These are phyloP conservation scores for Rhinopomastus cyanomelas DNA, from an alignment of 2,113 vertebrate species.

Conservation along the genomic window DNA sequence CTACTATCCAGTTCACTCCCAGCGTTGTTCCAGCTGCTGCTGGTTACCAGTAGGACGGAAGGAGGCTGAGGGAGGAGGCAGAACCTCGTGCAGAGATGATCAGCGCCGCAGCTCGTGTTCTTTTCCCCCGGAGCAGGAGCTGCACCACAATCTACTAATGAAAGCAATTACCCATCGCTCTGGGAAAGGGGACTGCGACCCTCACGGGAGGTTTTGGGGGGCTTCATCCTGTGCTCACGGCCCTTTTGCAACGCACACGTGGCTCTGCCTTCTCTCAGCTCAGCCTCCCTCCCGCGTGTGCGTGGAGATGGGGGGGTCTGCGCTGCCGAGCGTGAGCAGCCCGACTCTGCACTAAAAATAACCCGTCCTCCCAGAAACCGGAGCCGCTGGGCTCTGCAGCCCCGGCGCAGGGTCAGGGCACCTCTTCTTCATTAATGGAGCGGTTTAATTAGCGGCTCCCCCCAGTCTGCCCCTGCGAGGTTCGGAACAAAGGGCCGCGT, in stretches of 20 bases:
- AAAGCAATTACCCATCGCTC: not conserved
- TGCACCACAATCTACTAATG: not conserved
- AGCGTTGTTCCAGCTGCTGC: not conserved
- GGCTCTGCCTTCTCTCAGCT: not conserved
- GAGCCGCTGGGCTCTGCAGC: conserved; percentile 10
- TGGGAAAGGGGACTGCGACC: not conserved
- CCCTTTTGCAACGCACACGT: not conserved
- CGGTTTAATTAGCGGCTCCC: not conserved
- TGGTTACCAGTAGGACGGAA: not conserved
- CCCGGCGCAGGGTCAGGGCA: not conserved
- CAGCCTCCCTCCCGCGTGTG: too few relatives aligned
- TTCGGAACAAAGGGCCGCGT: fast-evolving
- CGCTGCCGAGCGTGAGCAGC: not conserved
- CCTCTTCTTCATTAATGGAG: not conserved
- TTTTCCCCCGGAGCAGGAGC: not conserved
- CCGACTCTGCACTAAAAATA: conserved; percentile 18
- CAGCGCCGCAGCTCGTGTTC: not conserved
- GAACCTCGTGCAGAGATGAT: not conserved
- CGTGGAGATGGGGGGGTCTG: not conserved
- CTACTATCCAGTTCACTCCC: not conserved
- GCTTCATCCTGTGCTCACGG: not conserved
- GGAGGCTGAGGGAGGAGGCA: not conserved
- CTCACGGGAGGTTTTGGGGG: not conserved
- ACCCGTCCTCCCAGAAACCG: not conserved
- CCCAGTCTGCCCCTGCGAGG: not conserved